phyloP scores from a whole-genome alignment of 2,888 invertebrate species.

The Maniola hyperantus region DNA sequence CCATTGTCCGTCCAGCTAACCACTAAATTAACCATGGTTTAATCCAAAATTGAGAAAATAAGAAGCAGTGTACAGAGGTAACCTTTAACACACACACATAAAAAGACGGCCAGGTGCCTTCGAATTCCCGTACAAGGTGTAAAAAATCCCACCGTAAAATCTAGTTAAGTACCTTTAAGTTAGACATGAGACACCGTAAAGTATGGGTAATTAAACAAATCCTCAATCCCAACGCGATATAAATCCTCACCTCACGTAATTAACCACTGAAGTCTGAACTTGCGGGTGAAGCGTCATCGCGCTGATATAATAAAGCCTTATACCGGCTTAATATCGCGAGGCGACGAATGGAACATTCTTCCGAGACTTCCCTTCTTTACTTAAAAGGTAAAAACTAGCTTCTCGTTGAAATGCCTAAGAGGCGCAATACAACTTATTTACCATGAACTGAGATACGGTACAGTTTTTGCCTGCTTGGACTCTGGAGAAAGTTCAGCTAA shows the following conservation, averaged over 20 bases:
- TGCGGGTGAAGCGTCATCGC: conserved; percentile 61
- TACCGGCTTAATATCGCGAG: conserved; percentile 75
- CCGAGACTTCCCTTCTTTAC: neutral
- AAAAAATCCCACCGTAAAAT: conserved; percentile 5
- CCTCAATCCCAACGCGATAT: conserved; percentile 39
- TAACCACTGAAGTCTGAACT: conserved; percentile 67
- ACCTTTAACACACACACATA: no score
- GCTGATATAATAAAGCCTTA: conserved; percentile 79
- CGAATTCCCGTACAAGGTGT: neutral
- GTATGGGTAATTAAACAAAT: conserved; percentile 44
- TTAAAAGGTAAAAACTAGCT: no score
- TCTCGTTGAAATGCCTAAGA: no score
- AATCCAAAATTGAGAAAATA: no score
- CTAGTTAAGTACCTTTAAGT: conserved; percentile 10
- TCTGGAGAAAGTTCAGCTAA: no score
- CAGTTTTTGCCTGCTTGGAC: no score
- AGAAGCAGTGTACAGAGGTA: no score
- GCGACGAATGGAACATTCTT: conserved; percentile 15
- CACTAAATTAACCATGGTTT: no score
- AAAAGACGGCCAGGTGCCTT: no score
- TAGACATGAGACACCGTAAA: conserved; percentile 33
- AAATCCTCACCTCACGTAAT: conserved; percentile 51
- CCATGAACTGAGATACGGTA: no score
- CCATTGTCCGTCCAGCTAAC: no score
- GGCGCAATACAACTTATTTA: no score